A percentile compares a stretch with the other conserved stretches of the same genome.
Evolutionary conservation across 2,113 vertebrate genomes (phyloP).

Genomic region (Alligator sinensis): DNA sequence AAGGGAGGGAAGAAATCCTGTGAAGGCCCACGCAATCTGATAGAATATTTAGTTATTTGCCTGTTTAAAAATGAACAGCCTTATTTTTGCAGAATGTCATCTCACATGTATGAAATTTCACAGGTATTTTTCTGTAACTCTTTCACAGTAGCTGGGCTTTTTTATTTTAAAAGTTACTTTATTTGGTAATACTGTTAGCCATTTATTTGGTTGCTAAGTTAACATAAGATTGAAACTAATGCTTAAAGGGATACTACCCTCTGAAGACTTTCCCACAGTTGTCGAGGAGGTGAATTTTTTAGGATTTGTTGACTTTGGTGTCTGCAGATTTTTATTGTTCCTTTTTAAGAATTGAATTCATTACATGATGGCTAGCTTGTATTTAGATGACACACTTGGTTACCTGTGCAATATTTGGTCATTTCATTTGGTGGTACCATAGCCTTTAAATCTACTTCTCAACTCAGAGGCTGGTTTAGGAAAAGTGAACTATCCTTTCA

Average conservation of each 20-base stretch:
- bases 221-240: not conserved
- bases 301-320: not conserved
- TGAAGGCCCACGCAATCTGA: rapidly evolving
- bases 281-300: not conserved
- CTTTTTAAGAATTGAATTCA: not conserved
- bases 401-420: not conserved
- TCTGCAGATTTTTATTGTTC: not conserved
- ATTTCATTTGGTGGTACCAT: rapidly evolving
- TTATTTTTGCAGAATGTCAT: rapidly evolving
- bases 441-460: not conserved
- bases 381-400: rapidly evolving
- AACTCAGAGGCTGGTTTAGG: not conserved
- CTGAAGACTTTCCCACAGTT: too few species aligned
- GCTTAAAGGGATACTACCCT: not conserved
- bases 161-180: rapidly evolving
- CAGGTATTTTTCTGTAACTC: not conserved
- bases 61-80: not conserved
- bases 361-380: rapidly evolving
- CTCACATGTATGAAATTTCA: not conserved
- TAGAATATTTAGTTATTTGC: not conserved
- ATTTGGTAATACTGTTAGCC: not conserved
- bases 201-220: not conserved
- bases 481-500: not conserved
- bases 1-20: not conserved
- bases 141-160: not conserved